Evolutionary conservation across 2,888 invertebrate species (phyloP).

Genomic region (Xestia sexstrigata): DNA sequence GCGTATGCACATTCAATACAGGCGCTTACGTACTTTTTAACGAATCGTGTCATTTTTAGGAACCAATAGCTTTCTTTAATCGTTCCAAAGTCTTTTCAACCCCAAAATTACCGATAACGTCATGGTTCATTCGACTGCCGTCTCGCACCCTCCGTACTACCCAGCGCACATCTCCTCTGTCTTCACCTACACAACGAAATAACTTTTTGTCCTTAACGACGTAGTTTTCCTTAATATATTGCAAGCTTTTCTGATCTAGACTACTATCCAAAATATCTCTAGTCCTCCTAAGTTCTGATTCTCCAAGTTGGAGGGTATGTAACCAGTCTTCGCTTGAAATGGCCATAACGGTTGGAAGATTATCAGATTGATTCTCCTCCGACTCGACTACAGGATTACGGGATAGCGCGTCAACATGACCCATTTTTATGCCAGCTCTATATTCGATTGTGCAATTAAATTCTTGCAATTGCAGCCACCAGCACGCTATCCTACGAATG

Average conservation of each 20-base stretch:
- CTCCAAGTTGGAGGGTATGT: background rate
- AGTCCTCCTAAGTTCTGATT: background rate
- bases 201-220: background rate
- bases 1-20: too few species aligned
- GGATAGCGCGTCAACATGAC: slow-evolving; percentile 1
- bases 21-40: too few species aligned
- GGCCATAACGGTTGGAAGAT: background rate
- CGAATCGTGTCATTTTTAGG: too few species aligned
- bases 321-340: background rate
- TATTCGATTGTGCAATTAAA: background rate
- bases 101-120: too few species aligned
- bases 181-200: background rate
- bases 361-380: background rate
- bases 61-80: too few species aligned
- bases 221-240: background rate
- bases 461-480: background rate
- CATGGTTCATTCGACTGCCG: background rate
- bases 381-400: slow-evolving; percentile 4
- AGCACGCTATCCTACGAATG: background rate
- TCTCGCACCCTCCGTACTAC: background rate
- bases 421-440: background rate
- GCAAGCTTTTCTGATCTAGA: background rate
- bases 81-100: too few species aligned
- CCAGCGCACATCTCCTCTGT: background rate
- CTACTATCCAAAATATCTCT: background rate